Evolutionary conservation across 35 echinoderm and acorn worm species (phyloP).

Genomic region (Ophioderma brevispina): DNA sequence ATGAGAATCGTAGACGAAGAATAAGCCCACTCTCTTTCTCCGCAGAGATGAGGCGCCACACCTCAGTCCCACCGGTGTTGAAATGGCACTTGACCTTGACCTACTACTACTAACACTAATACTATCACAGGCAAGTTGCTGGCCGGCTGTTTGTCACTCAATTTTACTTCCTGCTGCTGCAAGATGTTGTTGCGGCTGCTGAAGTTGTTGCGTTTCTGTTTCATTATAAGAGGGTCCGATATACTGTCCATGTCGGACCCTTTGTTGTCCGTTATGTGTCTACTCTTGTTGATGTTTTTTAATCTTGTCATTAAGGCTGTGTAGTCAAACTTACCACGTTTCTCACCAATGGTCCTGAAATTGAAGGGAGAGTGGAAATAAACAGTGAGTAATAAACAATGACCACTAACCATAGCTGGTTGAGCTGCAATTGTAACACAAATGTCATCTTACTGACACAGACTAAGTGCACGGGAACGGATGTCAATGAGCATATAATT

Average conservation of each 20-base stretch:
- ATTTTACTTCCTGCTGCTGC: not conserved
- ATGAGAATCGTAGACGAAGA: too few species aligned
- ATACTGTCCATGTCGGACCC: constrained; percentile 59
- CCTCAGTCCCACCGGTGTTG: not conserved
- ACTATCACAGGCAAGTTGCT: too few species aligned
- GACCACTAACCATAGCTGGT: too few species aligned
- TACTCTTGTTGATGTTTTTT: constrained; percentile 57
- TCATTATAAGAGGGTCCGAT: constrained; percentile 81
- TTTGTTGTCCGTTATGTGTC: constrained; percentile 34
- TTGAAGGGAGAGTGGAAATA: not conserved
- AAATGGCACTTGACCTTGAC: not conserved
- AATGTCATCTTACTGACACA: too few species aligned
- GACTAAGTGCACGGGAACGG: too few species aligned
- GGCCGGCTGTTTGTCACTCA: too few species aligned
- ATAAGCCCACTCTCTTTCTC: not conserved
- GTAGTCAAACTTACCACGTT: constrained; percentile 80
- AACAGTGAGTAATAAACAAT: not conserved
- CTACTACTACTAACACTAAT: too few species aligned
- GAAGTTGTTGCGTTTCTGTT: constrained; percentile 34
- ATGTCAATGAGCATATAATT: too few species aligned
- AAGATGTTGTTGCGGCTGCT: not conserved
- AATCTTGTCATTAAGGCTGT: constrained; percentile 45
- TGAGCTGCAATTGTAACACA: too few species aligned
- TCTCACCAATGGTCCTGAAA: constrained; percentile 94
- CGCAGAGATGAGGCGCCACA: not conserved